A percentile compares a stretch with the other conserved stretches of the same genome.
These are phyloP conservation scores for Phaethornis superciliosus DNA, from an alignment of 2,113 vertebrate genomes.

Conservation along the genomic window DNA sequence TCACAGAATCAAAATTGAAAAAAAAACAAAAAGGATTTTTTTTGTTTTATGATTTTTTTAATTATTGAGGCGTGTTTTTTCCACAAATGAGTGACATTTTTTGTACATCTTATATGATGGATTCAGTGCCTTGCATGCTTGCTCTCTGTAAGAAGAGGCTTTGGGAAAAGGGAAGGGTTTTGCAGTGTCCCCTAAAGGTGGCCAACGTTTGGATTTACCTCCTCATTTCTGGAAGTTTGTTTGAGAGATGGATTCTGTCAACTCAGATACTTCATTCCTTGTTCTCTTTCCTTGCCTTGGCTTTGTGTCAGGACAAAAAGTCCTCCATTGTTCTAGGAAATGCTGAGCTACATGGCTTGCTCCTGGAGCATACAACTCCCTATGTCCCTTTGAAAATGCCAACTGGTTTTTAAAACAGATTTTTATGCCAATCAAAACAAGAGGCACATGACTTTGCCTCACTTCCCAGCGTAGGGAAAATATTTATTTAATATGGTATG, in stretches of 20 bases:
- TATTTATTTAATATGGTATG: slow-evolving; percentile 28
- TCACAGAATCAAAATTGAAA: not conserved
- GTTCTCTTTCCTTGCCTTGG: not conserved
- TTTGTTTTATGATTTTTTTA: not conserved
- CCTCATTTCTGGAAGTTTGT: not conserved
- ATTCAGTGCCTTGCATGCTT: not conserved
- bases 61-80: accelerated
- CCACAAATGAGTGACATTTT: accelerated
- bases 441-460: not conserved
- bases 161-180: not conserved
- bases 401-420: not conserved
- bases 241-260: not conserved
- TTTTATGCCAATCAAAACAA: slow-evolving; percentile 18
- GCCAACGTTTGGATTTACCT: not conserved
- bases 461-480: not conserved
- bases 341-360: not conserved
- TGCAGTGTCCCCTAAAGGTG: not conserved
- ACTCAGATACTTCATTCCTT: not conserved
- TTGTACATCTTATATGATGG: not conserved
- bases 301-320: not conserved
- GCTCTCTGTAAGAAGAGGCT: not conserved
- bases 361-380: not conserved
- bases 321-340: slow-evolving; percentile 13
- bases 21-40: not conserved
- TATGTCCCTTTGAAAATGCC: not conserved